Evolutionary conservation across 1,140 invertebrate species (phyloP), one percentile per base, ranked within the genome.

Genomic region (Brachionus asplanchnoidis): DNA sequence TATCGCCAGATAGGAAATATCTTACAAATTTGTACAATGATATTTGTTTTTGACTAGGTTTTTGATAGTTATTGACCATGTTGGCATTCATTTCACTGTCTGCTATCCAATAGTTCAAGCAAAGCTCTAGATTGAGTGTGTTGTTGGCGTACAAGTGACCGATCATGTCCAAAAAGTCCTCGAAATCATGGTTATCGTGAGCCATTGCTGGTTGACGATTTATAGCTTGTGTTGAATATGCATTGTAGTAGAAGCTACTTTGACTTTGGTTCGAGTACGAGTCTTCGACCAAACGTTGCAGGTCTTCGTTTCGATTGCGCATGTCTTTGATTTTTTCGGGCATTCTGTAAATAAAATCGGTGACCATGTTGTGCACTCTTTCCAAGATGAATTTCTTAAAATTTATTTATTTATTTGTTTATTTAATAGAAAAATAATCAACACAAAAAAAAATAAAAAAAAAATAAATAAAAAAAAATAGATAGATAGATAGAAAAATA

Each of bases 281-380:
- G 32, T 82, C 79, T 66, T 82, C 56, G 17, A 66, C 65, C 36
- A 73, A 44, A n/a, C 83, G 66, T 36, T 56, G 42, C 26, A 53
- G n/a, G 6, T 60, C 46, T 42, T 85, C 85, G 23, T 60, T 53
- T 53, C 66, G 60, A 75, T 85, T 53, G 23, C 32, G 46, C 40
- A 56, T 60, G 83, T 73, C 70, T 50, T 78, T 46, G 84, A 91
- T 92, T 90, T 97, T 97, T 42, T 95, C 91, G 44, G 96, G 95
- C 95, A 97, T 95, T 44, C 94, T 91, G 68, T 95, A 93, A 79
- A 98, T 95, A 86, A 98, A 97, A 88, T 98, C 96, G 0, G 95
- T 95, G 65, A 98, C 92, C 1, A 98, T 88, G 11, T 92, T 92
- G 88, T 98, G 96, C 44, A 97, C 91, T 75, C 94, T 92, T 56